phyloP scores from a whole-genome alignment of 2,888 invertebrate genomes.

The Heteropelma amictum region DNA sequence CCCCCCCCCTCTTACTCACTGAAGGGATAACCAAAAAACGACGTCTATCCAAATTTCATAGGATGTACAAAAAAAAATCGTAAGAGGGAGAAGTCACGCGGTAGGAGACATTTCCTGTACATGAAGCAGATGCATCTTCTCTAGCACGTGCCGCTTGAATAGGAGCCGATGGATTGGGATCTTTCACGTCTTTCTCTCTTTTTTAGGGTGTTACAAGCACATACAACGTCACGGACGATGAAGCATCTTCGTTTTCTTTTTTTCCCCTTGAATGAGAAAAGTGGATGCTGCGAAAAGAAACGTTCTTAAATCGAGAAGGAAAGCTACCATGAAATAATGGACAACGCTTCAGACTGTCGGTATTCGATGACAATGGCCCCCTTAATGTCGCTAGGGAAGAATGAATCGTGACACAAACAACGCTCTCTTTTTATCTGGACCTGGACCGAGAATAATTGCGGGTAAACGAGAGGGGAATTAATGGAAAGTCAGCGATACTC shows the following conservation, averaged over 20 bases:
- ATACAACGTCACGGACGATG: constrained; percentile 32
- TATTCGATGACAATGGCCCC: background rate
- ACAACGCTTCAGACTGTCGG: background rate
- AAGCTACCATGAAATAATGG: background rate
- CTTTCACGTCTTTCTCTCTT: constrained; percentile 7
- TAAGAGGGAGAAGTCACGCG: constrained; percentile 11
- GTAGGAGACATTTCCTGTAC: constrained; percentile 36
- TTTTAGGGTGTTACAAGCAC: background rate
- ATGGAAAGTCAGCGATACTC: no score
- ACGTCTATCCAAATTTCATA: background rate
- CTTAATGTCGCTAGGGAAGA: background rate
- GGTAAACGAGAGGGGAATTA: background rate
- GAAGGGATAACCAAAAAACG: background rate
- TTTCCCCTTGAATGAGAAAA: background rate
- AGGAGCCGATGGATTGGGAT: constrained; percentile 12
- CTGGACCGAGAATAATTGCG: background rate
- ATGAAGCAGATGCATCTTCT: constrained; percentile 37
- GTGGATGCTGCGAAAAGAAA: constrained; percentile 5
- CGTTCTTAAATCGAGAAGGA: background rate
- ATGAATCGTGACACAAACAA: background rate
- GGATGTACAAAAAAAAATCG: background rate
- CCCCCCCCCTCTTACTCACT: no score
- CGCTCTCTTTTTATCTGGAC: background rate
- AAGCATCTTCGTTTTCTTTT: background rate
- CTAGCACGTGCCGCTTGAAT: constrained; percentile 50